Base-by-base conservation (phyloP, 2,113 vertebrate species). In the Protomyctophum bolini region DNA sequence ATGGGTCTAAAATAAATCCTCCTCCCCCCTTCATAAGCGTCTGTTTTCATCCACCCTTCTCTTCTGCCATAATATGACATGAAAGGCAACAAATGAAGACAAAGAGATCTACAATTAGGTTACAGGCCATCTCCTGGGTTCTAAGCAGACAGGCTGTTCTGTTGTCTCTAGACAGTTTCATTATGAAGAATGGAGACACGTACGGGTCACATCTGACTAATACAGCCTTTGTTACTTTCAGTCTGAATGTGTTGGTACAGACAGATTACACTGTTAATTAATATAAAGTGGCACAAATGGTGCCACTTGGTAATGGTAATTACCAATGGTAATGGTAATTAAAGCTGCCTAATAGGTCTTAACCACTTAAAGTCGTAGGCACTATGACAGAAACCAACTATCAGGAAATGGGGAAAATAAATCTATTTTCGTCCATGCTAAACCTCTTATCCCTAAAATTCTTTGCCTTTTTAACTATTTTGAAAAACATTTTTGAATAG, bases 151-250 rank as follows among this genome's bases (percentile, higher is more conserved):
- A 41, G 33, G 33, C 33, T 41, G 78, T 72, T 46, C 67, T 2
- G 14, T 47, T 45, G 12, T 64, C 58, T 21, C 66, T 64, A 29
- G 73, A 80, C 85, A 46, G 75, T 70, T 71, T 88, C 92, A 94
- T 94, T 94, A 77, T 87, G 88, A 86, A 7, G 33, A 89, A 95
- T 92, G 92, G 86, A 57, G 70, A 90, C 84, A 0, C n/a, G n/a
- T n/a, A n/a, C 68, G 58, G 68, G 80, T 84, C 79, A 71, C n/a
- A 21, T 29, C 76, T 78, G 63, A 86, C 72, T 51, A 65, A 83
- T 58, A 68, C 61, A 21, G 33, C 51, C 58, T 1, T 3, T 7
- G 63, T 28, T 52, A 52, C 50, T 4, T 6, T 63, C 2, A 0
- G 33, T 10, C 63, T 57, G 52, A 55, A 59, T 52, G 49, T 66